phyloP scores from a whole-genome alignment of 2,888 invertebrate genomes.

The Mythimna ferrago region DNA sequence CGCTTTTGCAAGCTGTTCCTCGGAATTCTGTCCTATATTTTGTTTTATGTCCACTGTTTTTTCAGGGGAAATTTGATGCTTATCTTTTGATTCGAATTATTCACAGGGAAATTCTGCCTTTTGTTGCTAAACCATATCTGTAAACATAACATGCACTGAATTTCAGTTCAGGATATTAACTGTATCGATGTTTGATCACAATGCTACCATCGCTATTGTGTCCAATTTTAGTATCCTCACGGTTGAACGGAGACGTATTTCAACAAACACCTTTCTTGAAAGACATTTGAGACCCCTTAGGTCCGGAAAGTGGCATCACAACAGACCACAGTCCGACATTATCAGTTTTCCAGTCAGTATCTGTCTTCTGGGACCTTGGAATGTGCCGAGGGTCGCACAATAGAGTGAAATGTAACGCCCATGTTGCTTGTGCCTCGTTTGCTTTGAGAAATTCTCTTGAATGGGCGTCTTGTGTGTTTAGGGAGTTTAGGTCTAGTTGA shows the following conservation, averaged over 20 bases:
- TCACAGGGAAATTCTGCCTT: slow-evolving; percentile 2
- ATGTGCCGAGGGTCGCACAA: slow-evolving; percentile 52
- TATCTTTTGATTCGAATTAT: slow-evolving; percentile 52
- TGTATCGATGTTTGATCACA: slow-evolving; percentile 37
- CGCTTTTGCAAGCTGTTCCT: slow-evolving; percentile 19
- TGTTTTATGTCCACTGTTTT: slow-evolving; percentile 20
- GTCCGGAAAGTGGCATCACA: slow-evolving; percentile 59
- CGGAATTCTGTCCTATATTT: slow-evolving; percentile 12
- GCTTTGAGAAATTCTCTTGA: slow-evolving; percentile 49
- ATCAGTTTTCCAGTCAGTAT: slow-evolving; percentile 56
- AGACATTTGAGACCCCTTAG: slow-evolving; percentile 45
- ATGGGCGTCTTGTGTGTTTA: slow-evolving; percentile 44
- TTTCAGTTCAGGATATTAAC: slow-evolving; percentile 38
- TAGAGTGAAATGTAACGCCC: slow-evolving; percentile 54
- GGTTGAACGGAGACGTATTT: slow-evolving; percentile 30
- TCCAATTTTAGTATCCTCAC: slow-evolving; percentile 36
- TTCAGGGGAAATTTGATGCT: slow-evolving; percentile 54
- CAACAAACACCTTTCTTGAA: slow-evolving; percentile 39
- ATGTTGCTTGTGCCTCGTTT: slow-evolving; percentile 57
- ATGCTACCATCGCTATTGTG: slow-evolving; percentile 30
- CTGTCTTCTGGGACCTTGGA: slow-evolving; percentile 60
- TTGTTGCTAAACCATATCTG: slow-evolving; percentile 16
- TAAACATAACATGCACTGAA: slow-evolving; percentile 12
- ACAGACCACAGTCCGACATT: slow-evolving; percentile 54
- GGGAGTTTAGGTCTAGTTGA: slow-evolving; percentile 31